Conservation (phyloP, 2,888 invertebrate species). For the Pteria penguin region DNA sequence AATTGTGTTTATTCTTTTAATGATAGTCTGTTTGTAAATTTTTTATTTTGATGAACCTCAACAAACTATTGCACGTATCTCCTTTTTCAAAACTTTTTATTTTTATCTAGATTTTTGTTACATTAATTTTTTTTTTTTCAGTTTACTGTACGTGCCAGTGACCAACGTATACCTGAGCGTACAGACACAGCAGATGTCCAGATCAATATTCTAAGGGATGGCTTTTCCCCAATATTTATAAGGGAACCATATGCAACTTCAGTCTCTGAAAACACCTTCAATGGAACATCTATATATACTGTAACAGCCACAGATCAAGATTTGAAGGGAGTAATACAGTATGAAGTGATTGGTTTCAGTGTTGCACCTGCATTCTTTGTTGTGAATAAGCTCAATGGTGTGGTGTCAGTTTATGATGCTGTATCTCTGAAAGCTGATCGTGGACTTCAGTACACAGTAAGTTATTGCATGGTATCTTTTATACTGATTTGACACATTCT, state of each 20-base stretch:
- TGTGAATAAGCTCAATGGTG: conserved; percentile 55
- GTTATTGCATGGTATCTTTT: no score
- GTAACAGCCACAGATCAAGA: conserved; percentile 70
- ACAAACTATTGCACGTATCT: no score
- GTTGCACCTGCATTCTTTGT: conserved; percentile 71
- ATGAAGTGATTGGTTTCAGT: conserved; percentile 66
- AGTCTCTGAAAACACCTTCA: conserved; percentile 60
- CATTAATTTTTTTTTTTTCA: conserved; percentile 12
- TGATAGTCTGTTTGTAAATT: no score
- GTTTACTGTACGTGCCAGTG: conserved; percentile 70
- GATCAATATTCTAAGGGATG: conserved; percentile 60
- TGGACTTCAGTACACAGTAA: conserved; percentile 63
- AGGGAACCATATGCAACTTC: conserved; percentile 56
- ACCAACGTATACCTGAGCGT: conserved; percentile 62
- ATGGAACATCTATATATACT: conserved; percentile 54
- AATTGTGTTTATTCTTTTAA: no score
- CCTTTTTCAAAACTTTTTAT: no score
- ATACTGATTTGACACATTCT: no score
- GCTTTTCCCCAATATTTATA: conserved; percentile 52
- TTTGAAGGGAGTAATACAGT: conserved; percentile 64
- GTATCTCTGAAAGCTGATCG: conserved; percentile 58
- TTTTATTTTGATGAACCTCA: no score
- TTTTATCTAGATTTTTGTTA: no score
- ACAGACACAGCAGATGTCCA: conserved; percentile 49
- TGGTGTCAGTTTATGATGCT: conserved; percentile 55